A percentile compares a stretch with the other conserved stretches of the same genome.
These are phyloP conservation scores for Naso thynnoides DNA, from an alignment of 2,797 vertebrate species.

Conservation along the genomic window DNA sequence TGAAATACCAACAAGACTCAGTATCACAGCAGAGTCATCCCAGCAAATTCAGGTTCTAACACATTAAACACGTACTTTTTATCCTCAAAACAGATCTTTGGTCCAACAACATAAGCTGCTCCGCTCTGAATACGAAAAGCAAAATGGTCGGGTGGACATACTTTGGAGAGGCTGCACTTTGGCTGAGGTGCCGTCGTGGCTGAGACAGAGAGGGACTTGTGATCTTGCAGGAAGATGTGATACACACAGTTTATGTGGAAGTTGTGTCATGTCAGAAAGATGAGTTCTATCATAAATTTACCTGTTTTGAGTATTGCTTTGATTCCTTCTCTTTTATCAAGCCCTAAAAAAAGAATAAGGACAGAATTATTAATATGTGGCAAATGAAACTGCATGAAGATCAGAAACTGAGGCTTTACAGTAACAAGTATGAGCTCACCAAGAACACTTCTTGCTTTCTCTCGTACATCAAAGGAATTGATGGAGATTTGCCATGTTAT, in stretches of 20 bases:
- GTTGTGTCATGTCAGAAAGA: neutral
- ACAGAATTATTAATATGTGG: neutral
- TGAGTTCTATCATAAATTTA: neutral
- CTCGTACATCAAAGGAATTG: slow-evolving; percentile 19
- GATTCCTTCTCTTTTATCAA: neutral
- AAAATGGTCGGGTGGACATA: slow-evolving; percentile 82
- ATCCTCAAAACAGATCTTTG: slow-evolving; percentile 90
- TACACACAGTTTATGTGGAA: neutral
- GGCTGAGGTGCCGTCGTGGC: neutral
- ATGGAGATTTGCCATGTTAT: slow-evolving; percentile 51
- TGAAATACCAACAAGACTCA: slow-evolving; percentile 35
- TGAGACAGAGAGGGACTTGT: slow-evolving; percentile 33
- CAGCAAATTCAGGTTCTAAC: neutral
- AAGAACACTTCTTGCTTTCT: slow-evolving; percentile 16
- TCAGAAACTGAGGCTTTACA: neutral
- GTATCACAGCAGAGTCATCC: neutral
- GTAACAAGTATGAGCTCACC: slow-evolving; percentile 48
- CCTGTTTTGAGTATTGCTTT: neutral
- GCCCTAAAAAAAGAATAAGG: slow-evolving; percentile 36
- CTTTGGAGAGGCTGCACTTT: slow-evolving; percentile 83
- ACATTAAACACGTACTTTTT: slow-evolving; percentile 79
- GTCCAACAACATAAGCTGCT: slow-evolving; percentile 88
- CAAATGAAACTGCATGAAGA: slow-evolving; percentile 1
- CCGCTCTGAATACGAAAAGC: slow-evolving; percentile 88
- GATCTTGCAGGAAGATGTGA: neutral